Evolutionary conservation across 2,797 vertebrate species (phyloP).

Genomic region (Apogon talboti): DNA sequence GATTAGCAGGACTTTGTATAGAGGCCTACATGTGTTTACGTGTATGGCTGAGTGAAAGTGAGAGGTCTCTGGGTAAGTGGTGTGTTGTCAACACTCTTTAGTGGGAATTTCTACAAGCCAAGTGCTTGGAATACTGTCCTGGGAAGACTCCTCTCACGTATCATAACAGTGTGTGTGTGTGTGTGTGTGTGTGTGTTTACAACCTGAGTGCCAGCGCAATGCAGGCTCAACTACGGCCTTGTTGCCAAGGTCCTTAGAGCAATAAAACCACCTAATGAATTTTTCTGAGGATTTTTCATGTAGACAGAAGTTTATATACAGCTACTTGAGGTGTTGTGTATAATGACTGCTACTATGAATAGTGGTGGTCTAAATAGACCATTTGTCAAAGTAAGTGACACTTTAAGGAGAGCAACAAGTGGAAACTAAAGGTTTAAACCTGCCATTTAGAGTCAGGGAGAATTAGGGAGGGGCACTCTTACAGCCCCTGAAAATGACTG

Average conservation of each 20-base stretch:
- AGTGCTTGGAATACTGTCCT: conserved; percentile 70
- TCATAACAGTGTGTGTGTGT: conserved; percentile 70
- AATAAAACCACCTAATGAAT: conserved; percentile 42
- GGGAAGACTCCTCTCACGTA: conserved; percentile 64
- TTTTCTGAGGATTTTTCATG: conserved; percentile 11
- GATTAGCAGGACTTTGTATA: conserved; percentile 33
- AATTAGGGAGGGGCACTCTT: neutral
- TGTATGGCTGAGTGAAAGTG: conserved; percentile 37
- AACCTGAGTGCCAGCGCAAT: conserved; percentile 29
- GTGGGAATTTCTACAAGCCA: conserved; percentile 58
- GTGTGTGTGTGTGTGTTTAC: conserved; percentile 57
- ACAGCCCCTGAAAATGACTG: conserved; percentile 9
- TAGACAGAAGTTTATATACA: conserved; percentile 43
- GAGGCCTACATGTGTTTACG: conserved; percentile 15
- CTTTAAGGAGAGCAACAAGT: conserved; percentile 46
- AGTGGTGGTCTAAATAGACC: conserved; percentile 50
- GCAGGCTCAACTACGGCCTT: conserved; percentile 28
- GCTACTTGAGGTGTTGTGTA: conserved; percentile 48
- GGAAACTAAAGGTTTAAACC: conserved; percentile 10
- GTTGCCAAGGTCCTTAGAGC: conserved; percentile 43
- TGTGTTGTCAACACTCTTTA: conserved; percentile 71
- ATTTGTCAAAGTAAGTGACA: conserved; percentile 50
- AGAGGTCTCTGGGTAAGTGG: conserved; percentile 62
- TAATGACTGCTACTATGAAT: conserved; percentile 48
- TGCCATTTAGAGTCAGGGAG: conserved; percentile 30